Evolutionary conservation across 1,140 invertebrate genomes (phyloP).

Genomic region (Philotrypesis tridentata): DNA sequence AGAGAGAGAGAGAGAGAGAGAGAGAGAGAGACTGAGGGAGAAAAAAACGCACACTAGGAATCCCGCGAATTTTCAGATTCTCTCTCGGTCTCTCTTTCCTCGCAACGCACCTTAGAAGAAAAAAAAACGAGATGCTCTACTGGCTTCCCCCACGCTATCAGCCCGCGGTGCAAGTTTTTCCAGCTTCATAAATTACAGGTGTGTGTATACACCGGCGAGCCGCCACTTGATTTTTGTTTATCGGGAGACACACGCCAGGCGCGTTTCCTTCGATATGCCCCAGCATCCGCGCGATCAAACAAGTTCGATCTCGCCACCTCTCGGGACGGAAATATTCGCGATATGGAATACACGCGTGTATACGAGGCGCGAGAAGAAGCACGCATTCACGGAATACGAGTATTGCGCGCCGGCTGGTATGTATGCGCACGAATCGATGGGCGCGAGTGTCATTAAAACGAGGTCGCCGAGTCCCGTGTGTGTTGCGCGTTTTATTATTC

Average conservation of each 20-base stretch:
- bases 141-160: neutral
- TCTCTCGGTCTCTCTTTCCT: too few relatives aligned
- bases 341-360: neutral
- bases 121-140: too few relatives aligned
- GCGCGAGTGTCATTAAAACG: constrained; percentile 12
- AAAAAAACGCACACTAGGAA: neutral
- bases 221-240: constrained; percentile 31
- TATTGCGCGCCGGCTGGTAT: too few relatives aligned
- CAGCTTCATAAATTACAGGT: constrained; percentile 38
- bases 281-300: neutral
- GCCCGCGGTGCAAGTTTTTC: neutral
- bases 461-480: constrained; percentile 35
- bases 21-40: too few relatives aligned
- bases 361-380: neutral
- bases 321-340: neutral
- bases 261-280: neutral
- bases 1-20: too few relatives aligned
- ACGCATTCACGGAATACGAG: neutral
- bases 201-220: too few relatives aligned
- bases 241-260: neutral
- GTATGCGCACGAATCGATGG: neutral
- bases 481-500: constrained; percentile 18
- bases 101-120: too few relatives aligned
- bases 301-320: constrained; percentile 2
- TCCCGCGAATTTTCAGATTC: neutral